Base-by-base conservation (phyloP, 2,113 vertebrate genomes). In the Gasterosteus aculeatus region DNA sequence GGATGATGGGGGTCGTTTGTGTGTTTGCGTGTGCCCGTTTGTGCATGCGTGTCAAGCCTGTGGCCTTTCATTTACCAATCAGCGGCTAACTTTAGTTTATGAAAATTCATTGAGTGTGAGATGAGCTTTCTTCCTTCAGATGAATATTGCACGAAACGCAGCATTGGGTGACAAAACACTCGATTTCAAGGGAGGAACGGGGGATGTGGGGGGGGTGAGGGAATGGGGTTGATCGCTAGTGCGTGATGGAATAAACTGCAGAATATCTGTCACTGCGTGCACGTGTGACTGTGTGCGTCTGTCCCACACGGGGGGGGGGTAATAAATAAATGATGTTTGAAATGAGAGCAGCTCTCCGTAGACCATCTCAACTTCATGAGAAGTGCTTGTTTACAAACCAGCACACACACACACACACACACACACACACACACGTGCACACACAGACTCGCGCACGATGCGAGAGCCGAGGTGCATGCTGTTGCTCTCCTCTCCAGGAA, bases 241-340 rank as follows among this genome's bases (percentile, higher is more conserved):
- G 90, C 81, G 61, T 91, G 85, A 80, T 86, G 86, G 87, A 90
- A 91, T 91, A 92, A 91, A 90, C 86, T 86, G 81, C 69, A 29
- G 80, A 78, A 78, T 89, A 86, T 89, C 87, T 91, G 90, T 92
- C 90, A 82, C 87, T 67, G 49, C 0, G 18, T 68, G 58, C 12
- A 29, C 35, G 62, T 81, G 71, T 66, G 72, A 77, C 53, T 83
- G 73, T 66, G 33, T 75, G 75, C 63, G 69, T 82, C 26, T 85
- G 78, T 85, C 74, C 64, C 85, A 81, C 88, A 87, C 83, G 49
- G 72, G 87, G 89, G 85, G 22, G 22, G 22, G 22, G 22, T 26
- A 26, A 93, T 93, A 93, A 93, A 94, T 94, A 94, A 94, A 94
- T 90, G 70, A 93, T 92, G 89, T 91, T 80, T 93, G 89, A 94